Evolutionary conservation across 2,797 vertebrate genomes (phyloP), one percentile per base, ranked within the genome.

Genomic region (Myiothlypis chrysogaster): DNA sequence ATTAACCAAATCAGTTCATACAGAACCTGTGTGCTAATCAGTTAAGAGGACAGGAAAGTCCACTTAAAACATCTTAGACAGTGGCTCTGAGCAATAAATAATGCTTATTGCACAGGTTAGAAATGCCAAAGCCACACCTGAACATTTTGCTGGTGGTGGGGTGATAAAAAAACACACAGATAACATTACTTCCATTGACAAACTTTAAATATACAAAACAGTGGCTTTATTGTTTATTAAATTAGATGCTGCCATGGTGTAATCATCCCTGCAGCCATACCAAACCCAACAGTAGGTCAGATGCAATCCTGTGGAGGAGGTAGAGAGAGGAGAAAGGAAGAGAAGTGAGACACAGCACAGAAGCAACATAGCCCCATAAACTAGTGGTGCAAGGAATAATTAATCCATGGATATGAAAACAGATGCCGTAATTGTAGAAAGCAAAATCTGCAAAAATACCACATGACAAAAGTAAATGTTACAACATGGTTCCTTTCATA

Each of bases 151-250:
- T 93, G 73, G 63, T 88, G 63, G 83, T 84, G 53, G 63, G 53
- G 87, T 89, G 89, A 92, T 94, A 90, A 95, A 95, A 94, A 94
- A 94, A 57, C 4, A 95, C 32, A 94, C 7, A 94, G 94, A 94
- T 96, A 96, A 96, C 96, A 94, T 95, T 96, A 91, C 64, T 95
- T 93, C 77, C 91, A 94, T 84, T 93, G 89, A 94, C 89, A 96
- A 92, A 93, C 56, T 95, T 93, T 82, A 93, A 87, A 96, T 94
- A 92, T 44, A 92, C 95, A 96, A 95, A 94, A 34, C 52, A 92
- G 79, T 3, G 63, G 89, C 92, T 96, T 94, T 92, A 96, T 96
- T 96, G 95, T 97, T 95, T 93, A 94, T 88, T 89, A 96, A 92
- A 95, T 96, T 79, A 94, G 85, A 70, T 75, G 47, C 78, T 91